Conservation (phyloP, 1,140 invertebrate genomes). For the Drosophila ambigua region DNA sequence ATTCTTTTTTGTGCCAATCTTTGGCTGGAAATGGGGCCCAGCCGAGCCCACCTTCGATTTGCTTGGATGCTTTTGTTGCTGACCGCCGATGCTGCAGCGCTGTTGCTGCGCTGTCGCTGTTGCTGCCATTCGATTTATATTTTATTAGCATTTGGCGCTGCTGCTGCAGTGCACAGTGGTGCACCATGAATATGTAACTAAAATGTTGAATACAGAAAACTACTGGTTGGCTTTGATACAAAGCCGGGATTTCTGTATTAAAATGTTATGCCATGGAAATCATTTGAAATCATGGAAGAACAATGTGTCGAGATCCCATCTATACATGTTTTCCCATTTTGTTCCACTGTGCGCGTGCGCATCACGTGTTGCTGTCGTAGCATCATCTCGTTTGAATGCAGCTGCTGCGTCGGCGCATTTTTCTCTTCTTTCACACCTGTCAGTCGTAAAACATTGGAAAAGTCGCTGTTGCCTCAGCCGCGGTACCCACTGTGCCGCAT, state of each 20-base stretch:
- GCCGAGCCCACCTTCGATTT: conserved; percentile 50
- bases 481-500: conserved; percentile 55
- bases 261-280: not conserved
- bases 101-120: conserved; percentile 19
- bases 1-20: conserved; percentile 69
- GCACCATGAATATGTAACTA: not conserved
- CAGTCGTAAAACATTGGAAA: conserved; percentile 67
- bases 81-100: conserved; percentile 50
- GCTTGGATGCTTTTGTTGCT: conserved; percentile 69
- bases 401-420: conserved; percentile 62
- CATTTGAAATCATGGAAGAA: too few species aligned
- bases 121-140: conserved; percentile 75
- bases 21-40: conserved; percentile 24
- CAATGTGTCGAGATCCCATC: too few species aligned
- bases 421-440: conserved; percentile 65
- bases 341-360: conserved; percentile 52
- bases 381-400: conserved; percentile 27
- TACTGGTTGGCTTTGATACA: too few species aligned
- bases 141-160: conserved; percentile 71
- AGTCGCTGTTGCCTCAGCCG: conserved; percentile 34
- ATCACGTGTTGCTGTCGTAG: conserved; percentile 62
- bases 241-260: too few species aligned
- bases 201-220: not conserved
- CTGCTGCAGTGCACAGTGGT: conserved; percentile 48
- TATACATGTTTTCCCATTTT: not conserved